phyloP scores from a whole-genome alignment of 2,888 invertebrate genomes.

The Busseola fusca region DNA sequence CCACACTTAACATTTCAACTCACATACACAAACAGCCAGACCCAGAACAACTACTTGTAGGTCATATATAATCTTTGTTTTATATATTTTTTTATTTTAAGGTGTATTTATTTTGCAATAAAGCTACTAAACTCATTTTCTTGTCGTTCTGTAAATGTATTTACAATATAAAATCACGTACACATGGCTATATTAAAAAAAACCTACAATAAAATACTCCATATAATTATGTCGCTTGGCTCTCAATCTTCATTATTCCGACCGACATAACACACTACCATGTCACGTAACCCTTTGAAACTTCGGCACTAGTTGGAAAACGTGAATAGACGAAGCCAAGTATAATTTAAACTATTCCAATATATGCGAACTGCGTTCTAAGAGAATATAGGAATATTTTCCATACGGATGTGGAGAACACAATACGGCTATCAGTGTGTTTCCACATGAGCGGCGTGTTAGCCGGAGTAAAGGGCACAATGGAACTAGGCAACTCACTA shows the following conservation, averaged over 20 bases:
- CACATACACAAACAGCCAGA: too few species aligned
- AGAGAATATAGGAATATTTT: constrained; percentile 39
- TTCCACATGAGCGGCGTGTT: constrained; percentile 44
- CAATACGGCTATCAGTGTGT: constrained; percentile 41
- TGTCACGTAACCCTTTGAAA: constrained; percentile 14
- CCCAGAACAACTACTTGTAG: too few species aligned
- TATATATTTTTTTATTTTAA: too few species aligned
- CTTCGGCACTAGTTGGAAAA: constrained; percentile 3
- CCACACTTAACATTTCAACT: too few species aligned
- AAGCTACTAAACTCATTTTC: too few species aligned
- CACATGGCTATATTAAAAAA: too few species aligned
- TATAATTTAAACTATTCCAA: constrained; percentile 43
- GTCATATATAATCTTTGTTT: too few species aligned
- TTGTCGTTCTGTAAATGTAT: too few species aligned
- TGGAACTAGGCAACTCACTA: constrained; percentile 25
- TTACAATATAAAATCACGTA: background rate
- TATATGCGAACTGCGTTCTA: constrained; percentile 24
- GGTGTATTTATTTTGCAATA: too few species aligned
- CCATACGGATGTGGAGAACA: constrained; percentile 24
- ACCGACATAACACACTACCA: background rate
- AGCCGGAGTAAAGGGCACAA: constrained; percentile 45
- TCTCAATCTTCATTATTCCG: background rate
- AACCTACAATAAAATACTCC: background rate
- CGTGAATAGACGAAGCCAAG: background rate
- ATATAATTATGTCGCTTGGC: background rate